Evolutionary conservation across 35 echinoderm and acorn worm genomes (phyloP).

Genomic region (Stichopus chloronotus): DNA sequence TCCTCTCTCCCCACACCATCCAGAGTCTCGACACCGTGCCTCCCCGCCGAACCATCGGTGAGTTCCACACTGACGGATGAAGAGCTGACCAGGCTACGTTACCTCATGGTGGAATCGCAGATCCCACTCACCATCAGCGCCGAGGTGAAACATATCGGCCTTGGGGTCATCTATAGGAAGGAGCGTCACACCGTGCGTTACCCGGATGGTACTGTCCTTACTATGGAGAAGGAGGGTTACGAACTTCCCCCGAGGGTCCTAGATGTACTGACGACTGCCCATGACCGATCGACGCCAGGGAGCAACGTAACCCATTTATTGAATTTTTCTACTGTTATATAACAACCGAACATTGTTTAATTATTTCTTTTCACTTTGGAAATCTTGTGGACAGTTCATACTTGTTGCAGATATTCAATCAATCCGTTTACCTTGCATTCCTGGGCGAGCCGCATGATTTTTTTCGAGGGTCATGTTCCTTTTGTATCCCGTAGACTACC

Average conservation of each 20-base stretch:
- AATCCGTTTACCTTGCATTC: too few relatives aligned
- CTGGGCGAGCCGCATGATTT: too few relatives aligned
- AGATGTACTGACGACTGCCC: neutral
- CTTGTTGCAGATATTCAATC: too few relatives aligned
- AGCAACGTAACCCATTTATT: neutral
- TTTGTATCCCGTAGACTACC: too few relatives aligned
- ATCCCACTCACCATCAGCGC: neutral
- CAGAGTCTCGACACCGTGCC: neutral
- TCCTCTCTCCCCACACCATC: too few relatives aligned
- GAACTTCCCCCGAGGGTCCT: neutral
- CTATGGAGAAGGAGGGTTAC: neutral
- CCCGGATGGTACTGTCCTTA: neutral
- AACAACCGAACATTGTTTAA: neutral
- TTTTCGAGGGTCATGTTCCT: too few relatives aligned
- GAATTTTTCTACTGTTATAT: neutral
- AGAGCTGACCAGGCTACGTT: neutral
- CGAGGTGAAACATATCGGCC: neutral
- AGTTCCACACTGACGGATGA: neutral
- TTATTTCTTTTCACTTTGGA: neutral
- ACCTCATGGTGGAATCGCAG: neutral
- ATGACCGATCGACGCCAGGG: neutral
- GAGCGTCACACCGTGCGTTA: neutral
- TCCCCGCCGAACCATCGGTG: neutral
- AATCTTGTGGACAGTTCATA: neutral
- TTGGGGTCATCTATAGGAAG: neutral